Evolutionary conservation across 2,113 vertebrate species (phyloP).

Genomic region (Pandion haliaetus): DNA sequence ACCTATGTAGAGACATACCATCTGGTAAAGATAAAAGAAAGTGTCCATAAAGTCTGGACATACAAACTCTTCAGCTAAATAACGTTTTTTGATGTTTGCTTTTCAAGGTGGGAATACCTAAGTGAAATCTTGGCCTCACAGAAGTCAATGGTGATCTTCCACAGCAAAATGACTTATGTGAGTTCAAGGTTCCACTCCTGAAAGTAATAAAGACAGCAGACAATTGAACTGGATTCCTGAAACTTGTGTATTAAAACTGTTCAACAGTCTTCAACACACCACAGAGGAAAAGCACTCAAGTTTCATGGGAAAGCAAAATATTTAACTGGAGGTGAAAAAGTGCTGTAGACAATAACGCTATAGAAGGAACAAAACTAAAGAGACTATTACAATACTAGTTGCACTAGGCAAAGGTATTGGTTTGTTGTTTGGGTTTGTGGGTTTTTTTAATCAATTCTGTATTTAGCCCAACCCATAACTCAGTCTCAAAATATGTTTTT

Average conservation of each 20-base stretch:
- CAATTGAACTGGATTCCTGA: neutral
- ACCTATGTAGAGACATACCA: neutral
- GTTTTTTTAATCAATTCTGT: neutral
- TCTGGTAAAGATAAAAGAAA: neutral
- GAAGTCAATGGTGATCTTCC: neutral
- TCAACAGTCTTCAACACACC: neutral
- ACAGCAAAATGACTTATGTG: neutral
- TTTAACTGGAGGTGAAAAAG: neutral
- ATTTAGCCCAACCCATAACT: neutral
- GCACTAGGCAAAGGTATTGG: neutral
- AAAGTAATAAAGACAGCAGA: neutral
- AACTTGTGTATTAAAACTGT: neutral
- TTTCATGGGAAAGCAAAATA: neutral
- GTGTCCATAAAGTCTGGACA: neutral
- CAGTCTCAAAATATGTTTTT: neutral
- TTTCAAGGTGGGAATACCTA: neutral
- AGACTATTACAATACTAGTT: neutral
- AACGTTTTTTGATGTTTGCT: neutral
- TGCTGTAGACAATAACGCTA: neutral
- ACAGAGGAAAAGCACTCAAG: neutral
- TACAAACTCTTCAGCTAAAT: neutral
- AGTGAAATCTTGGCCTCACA: neutral
- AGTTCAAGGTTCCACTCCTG: neutral
- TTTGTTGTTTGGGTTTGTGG: neutral
- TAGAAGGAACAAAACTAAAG: neutral